Conservation (phyloP, 1,140 invertebrate species). For the Bathynomus jamesi region DNA sequence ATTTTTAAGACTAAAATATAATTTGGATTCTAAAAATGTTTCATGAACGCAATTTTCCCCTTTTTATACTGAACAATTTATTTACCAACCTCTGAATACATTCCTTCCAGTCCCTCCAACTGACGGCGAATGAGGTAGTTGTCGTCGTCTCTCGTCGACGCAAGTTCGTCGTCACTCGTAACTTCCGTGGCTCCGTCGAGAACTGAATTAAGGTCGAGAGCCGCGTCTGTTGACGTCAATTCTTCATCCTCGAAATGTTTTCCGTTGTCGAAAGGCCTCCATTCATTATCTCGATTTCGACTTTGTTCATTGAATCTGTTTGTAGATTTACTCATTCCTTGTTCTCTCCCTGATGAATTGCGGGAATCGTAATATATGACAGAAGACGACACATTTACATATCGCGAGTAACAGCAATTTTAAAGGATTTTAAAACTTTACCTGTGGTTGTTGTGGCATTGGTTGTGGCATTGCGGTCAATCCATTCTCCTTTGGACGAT, state of each 20-base stretch:
- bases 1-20: too few relatives aligned
- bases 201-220: slow-evolving; percentile 70
- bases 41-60: too few relatives aligned
- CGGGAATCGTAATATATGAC: too few relatives aligned
- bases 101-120: slow-evolving; percentile 74
- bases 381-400: too few relatives aligned
- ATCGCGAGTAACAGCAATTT: too few relatives aligned
- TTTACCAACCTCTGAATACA: slow-evolving; percentile 63
- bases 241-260: slow-evolving; percentile 54
- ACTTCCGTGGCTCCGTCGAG: slow-evolving; percentile 51
- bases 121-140: slow-evolving; percentile 70
- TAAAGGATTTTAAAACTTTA: too few relatives aligned
- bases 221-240: slow-evolving; percentile 65
- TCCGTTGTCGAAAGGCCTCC: not conserved
- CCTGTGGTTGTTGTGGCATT: too few relatives aligned
- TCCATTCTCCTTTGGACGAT: too few relatives aligned
- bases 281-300: not conserved
- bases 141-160: slow-evolving; percentile 46
- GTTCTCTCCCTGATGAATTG: not conserved
- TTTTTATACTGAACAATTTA: too few relatives aligned
- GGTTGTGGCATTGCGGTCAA: too few relatives aligned
- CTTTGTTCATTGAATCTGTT: not conserved
- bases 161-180: slow-evolving; percentile 35
- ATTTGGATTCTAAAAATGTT: too few relatives aligned
- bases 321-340: not conserved